Evolutionary conservation across 2,888 invertebrate species (phyloP).

Genomic region (Thysanoteuthis rhombus): DNA sequence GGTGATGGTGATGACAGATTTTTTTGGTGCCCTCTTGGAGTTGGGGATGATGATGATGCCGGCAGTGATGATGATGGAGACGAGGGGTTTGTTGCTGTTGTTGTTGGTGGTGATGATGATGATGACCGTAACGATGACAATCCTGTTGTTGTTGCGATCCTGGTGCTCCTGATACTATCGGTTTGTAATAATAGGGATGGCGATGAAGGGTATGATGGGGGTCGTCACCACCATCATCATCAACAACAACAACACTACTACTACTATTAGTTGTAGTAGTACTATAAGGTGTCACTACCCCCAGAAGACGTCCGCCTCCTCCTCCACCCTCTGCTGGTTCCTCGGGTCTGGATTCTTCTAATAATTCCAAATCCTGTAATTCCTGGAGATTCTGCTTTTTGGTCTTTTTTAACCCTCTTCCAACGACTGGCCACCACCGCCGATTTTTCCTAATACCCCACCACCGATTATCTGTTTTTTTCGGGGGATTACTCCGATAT

Average conservation of each 20-base stretch:
- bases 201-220: neutral
- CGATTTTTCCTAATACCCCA: neutral
- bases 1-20: neutral
- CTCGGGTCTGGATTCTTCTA: neutral
- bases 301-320: neutral
- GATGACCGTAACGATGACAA: neutral
- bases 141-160: neutral
- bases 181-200: neutral
- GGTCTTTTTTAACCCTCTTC: neutral
- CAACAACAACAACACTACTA: neutral
- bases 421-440: neutral
- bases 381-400: neutral
- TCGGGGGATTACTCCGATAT: neutral
- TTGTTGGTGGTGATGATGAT: conserved; percentile 20
- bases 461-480: neutral
- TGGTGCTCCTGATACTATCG: neutral
- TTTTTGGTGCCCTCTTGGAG: neutral
- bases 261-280: too few species aligned
- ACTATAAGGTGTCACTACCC: neutral
- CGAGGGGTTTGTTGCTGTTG: neutral
- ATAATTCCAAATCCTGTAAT: neutral
- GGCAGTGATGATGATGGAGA: neutral
- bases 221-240: neutral
- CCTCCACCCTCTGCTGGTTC: neutral
- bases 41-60: neutral